Evolutionary conservation across 2,888 invertebrate genomes (phyloP), one percentile per base, ranked within the genome.

Genomic region (Melanostoma scalare): DNA sequence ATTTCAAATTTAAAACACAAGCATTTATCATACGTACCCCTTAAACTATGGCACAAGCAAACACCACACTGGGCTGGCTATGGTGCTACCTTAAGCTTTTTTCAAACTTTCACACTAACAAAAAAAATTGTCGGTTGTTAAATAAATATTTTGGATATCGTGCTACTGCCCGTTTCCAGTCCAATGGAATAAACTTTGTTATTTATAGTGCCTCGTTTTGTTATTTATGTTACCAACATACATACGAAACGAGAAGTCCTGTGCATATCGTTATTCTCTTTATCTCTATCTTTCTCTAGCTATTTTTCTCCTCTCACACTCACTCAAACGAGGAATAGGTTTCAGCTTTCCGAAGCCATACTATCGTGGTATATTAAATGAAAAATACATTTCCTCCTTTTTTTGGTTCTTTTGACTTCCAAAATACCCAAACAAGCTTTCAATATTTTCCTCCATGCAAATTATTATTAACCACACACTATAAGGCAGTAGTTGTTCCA

Each of bases 111-210:
- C 20, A 20, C 20, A 20, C 20, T 20, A 20, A 20, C 20, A 20
- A 20, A 20, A 20, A 20, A 20, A 20, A 20, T 20, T 20, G 20
- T 20, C 20, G 20, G 20, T 20, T 20, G 20, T 20, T 20, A 20
- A 20, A 20, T 20, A 20, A 20, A 20, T 20, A 20, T 20, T 20
- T 20, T 20, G 20, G 20, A 71, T 65, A 50, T 58, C 76, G 48
- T 71, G 55, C 40, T 52, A n/a, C 40, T 52, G 40, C 55, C 61
- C 48, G 40, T 63, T 56, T 50, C 42, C 20, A 52, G 48, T 56
- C 56, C 44, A 71, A 56, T 52, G 69, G 58, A 58, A 77, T 71
- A 71, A 65, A 71, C 52, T 77, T 77, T 52, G 10, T 71, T 77
- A 71, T 77, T 77, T 71, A 77, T 77, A 71, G 69, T 36, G 30